A percentile compares a stretch with the other conserved stretches of the same genome.
phyloP scores from a whole-genome alignment of 2,113 vertebrate genomes.

The Sminthopsis crassicaudata region DNA sequence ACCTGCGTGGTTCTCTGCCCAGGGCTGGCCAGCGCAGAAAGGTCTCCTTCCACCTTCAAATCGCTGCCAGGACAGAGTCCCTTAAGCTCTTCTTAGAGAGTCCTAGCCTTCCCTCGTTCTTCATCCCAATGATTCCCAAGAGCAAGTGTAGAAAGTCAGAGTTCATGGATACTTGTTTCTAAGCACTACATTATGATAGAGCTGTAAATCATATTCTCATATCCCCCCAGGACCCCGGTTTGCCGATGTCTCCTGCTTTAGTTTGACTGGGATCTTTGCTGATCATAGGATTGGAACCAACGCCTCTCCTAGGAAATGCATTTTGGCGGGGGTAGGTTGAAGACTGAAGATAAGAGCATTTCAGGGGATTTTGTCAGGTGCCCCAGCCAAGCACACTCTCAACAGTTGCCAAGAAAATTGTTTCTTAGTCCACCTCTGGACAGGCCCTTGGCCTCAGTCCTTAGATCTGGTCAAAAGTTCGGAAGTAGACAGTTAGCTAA shows the following conservation, averaged over 20 bases:
- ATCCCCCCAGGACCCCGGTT: not conserved
- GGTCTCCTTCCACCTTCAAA: not conserved
- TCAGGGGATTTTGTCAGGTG: not conserved
- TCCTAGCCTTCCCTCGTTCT: conserved; percentile 5
- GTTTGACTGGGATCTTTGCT: not conserved
- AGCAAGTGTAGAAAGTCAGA: not conserved
- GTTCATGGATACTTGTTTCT: not conserved
- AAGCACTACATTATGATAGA: not conserved
- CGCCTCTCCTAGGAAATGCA: not conserved
- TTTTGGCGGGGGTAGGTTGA: not conserved
- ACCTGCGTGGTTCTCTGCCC: conserved; percentile 56
- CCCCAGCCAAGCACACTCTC: not conserved
- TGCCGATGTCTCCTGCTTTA: not conserved
- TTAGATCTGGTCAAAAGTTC: conserved; percentile 85
- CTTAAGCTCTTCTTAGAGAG: not conserved
- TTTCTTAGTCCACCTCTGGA: not conserved
- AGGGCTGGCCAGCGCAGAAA: not conserved
- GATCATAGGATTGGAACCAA: not conserved
- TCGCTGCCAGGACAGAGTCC: not conserved
- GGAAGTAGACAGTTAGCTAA: conserved; percentile 81
- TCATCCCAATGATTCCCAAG: conserved; percentile 79
- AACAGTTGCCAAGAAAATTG: not conserved
- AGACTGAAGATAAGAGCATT: not conserved
- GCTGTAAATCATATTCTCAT: not conserved
- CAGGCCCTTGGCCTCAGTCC: not conserved